Evolutionary conservation across 1,140 invertebrate genomes (phyloP), one percentile per base, ranked within the genome.

Genomic region (Orius insidiosus): DNA sequence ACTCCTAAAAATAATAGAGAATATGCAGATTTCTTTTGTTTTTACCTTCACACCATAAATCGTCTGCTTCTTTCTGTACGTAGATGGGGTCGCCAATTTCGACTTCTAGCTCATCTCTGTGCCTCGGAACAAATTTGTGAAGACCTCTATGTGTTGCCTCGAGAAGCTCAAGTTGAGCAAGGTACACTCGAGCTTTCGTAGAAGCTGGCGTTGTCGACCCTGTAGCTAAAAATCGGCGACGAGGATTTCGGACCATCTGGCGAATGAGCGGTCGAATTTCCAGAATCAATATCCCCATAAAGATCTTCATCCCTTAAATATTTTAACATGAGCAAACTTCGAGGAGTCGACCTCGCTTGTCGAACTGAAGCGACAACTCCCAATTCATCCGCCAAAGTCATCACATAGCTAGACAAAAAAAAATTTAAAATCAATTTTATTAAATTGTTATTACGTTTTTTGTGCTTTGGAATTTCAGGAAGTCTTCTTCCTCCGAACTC

Each of bases 1-100:
- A 95, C 85, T 34, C 87, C 86, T 89, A 56, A 46, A 63, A 58
- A 47, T 19, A 19, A 31, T 38, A 47, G 18, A 11, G 19, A 49
- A 35, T 6, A 11, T n/a, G n/a, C n/a, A n/a, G n/a, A n/a, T n/a
- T n/a, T n/a, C n/a, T n/a, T n/a, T n/a, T n/a, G n/a, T 35, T 13
- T 42, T 48, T 61, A 73, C 80, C 92, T 80, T 95, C 89, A 66
- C 89, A 94, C 93, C 94, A 98, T 38, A 95, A 68, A 64, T 98
- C 93, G 54, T 97, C 93, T 9, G 81, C 87, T 63, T 96, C 89
- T 60, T 89, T 88, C 56, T 93, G 85, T 50, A 98, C 88, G 59
- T 96, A 95, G 53, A 98, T 78, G 4, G 92, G 88, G 65, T 98
- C 94, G 4, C 94, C 94, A 42, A 97, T 94, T 68, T 97, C 92